Evolutionary conservation across 53 echinoderm and acorn worm genomes (phyloP), one percentile per base, ranked within the genome.

Genomic region (Henricia sp.): DNA sequence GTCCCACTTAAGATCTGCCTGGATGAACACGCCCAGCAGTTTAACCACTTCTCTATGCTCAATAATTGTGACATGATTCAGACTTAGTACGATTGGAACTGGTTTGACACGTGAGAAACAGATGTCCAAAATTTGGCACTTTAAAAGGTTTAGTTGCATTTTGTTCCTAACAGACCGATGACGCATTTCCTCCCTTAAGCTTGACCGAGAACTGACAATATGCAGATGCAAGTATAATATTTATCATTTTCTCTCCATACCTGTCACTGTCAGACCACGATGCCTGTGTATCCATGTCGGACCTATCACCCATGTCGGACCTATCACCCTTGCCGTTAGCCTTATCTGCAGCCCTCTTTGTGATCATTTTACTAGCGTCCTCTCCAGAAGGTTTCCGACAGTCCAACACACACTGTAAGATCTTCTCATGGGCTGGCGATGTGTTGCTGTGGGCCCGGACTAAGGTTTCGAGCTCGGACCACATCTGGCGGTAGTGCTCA

Each of bases 401-500:
- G 46, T 88, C 91, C 14, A 94, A 83, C 20, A 97, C 68, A 54
- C 97, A 97, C 48, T 97, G 88, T 24, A 97, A 71, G 30, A 97
- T 88, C 52, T 94, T 77, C 75, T 94, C 90, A 35, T 97, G 97
- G 28, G 78, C 83, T 24, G 94, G 77, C 27, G 97, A 97, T 6
- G 88, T 90, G 34, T 74, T 78, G 50, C 90, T 87, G 42, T 88
- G 82, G 27, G 92, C 92, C 35, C 92, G 67, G 3, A 94, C 71
- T 38, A 92, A 80, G 1, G 77, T 58, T 71, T 97, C 97, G 34
- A 97, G 83, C 84, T 97, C 97, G 0, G 97, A 85, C 97, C 97
- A 97, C 97, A 97, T 94, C 62, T 90, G 92, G 39, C 92, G 39
- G 84, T 97, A 97, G 41, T 97, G 97, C 84, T 97, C 97, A 23